Conservation (phyloP, 1,140 invertebrate genomes). For the Diprion similis region DNA sequence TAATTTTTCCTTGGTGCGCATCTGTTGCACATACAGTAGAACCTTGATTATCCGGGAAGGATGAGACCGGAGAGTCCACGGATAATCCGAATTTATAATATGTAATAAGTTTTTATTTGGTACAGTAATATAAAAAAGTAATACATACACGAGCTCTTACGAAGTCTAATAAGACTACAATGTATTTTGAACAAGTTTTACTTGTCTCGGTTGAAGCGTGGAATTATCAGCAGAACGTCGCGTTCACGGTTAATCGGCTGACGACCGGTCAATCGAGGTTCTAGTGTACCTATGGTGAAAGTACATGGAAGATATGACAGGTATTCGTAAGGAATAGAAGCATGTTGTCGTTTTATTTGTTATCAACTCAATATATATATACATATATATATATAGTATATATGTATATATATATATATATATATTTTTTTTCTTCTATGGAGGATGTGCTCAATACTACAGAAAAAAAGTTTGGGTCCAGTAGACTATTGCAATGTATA, state of each 20-base stretch:
- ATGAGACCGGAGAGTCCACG: conserved; percentile 6
- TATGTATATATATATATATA: conserved; percentile 31
- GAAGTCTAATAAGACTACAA: too few relatives aligned
- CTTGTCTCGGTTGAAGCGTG: conserved; percentile 31
- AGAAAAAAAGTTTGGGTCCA: conserved; percentile 34
- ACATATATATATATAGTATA: conserved; percentile 11
- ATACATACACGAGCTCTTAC: conserved; percentile 13
- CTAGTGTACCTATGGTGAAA: too few relatives aligned
- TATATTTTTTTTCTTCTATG: conserved; percentile 39
- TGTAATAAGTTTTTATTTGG: too few relatives aligned
- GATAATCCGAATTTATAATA: not conserved
- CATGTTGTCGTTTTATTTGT: conserved; percentile 18
- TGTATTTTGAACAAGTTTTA: too few relatives aligned
- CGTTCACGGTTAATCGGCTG: not conserved
- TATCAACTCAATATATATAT: conserved; percentile 33
- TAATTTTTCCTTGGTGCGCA: not conserved
- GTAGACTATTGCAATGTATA: conserved; percentile 63
- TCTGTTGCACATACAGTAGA: not conserved
- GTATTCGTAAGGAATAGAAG: too few relatives aligned
- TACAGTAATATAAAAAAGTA: not conserved
- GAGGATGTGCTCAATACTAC: conserved; percentile 51
- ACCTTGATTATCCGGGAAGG: not conserved
- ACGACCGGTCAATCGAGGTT: too few relatives aligned
- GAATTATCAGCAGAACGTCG: conserved; percentile 18
- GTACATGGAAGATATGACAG: too few relatives aligned